Evolutionary conservation across 2,797 vertebrate genomes (phyloP), one percentile per base, ranked within the genome.

Genomic region (Sus cebifrons): DNA sequence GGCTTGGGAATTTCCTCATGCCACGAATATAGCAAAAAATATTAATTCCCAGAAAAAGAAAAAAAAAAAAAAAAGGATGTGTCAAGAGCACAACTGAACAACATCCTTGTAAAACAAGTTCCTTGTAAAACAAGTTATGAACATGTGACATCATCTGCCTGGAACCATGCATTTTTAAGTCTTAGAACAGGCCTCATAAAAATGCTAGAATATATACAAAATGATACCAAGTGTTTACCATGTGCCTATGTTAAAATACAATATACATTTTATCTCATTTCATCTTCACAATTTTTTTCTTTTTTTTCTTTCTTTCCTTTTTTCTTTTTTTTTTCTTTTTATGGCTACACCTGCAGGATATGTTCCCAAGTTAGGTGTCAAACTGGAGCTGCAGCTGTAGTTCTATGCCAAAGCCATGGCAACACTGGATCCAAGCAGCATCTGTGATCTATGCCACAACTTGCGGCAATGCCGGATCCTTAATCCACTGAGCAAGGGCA

Each of bases 111-210:
- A 96, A 81, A 96, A 77, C 18, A 87, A 88, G 36, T 44, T 44
- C 44, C 44, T 44, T 44, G 44, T 44, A 44, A 44, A 44, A 44
- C 44, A 32, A 32, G 32, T 77, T 60, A 89, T 21, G 49, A 86
- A 77, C 62, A 83, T 40, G 20, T 64, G 29, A 83, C 2, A 91
- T 49, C 56, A 95, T 18, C 70, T 86, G 40, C 32, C 36, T 60
- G 5, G 62, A 93, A 91, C 29, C 5, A 86, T 2, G 8, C 3
- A 25, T 60, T 77, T 77, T 44, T 44, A 44, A 58, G 40, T 44
- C 52, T 86, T 88, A 85, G 29, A 44, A 75, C 14, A 89, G 67
- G 36, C 13, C 74, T 92, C 70, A 86, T 65, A 89, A 62, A 97
- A 94, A 65, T 44, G 44, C 10, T 75, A 83, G 25, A 79, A 32